Evolutionary conservation across 2,113 vertebrate genomes (phyloP).

Genomic region (Chrysochloris asiatica): DNA sequence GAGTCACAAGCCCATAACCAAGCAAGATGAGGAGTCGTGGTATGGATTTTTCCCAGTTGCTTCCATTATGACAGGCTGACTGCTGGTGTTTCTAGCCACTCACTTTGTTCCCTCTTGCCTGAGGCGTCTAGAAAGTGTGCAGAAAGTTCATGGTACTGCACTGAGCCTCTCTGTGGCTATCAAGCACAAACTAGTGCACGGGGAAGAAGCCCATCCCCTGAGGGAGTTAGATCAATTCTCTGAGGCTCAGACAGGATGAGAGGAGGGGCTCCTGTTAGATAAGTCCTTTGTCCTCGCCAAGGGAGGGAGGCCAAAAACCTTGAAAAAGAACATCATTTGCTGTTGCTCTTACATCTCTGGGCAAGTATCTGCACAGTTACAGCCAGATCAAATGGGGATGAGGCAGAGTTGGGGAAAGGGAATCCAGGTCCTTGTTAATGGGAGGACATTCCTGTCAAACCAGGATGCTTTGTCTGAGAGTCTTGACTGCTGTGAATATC

Average conservation of each 20-base stretch:
- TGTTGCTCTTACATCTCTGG: not conserved
- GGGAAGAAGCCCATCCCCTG: not conserved
- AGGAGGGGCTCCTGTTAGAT: not conserved
- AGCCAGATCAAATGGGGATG: not conserved
- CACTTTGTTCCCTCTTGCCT: not conserved
- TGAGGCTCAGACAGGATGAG: not conserved
- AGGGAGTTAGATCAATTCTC: not conserved
- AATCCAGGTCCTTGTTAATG: not conserved
- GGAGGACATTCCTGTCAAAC: not conserved
- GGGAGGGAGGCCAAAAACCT: not conserved
- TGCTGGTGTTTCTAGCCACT: not conserved
- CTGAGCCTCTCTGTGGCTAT: not conserved
- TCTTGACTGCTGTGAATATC: not conserved
- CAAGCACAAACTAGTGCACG: rapidly evolving
- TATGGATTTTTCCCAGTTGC: not conserved
- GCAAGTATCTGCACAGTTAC: not conserved
- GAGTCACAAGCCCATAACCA: not conserved
- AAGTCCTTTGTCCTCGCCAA: not conserved
- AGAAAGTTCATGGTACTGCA: not conserved
- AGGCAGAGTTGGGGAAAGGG: no score
- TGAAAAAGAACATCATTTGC: not conserved
- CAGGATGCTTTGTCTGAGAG: not conserved
- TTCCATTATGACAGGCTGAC: not conserved
- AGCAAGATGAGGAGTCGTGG: not conserved
- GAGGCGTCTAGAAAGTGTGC: not conserved